phyloP scores from a whole-genome alignment of 2,797 vertebrate genomes.

The Propithecus perrieri region DNA sequence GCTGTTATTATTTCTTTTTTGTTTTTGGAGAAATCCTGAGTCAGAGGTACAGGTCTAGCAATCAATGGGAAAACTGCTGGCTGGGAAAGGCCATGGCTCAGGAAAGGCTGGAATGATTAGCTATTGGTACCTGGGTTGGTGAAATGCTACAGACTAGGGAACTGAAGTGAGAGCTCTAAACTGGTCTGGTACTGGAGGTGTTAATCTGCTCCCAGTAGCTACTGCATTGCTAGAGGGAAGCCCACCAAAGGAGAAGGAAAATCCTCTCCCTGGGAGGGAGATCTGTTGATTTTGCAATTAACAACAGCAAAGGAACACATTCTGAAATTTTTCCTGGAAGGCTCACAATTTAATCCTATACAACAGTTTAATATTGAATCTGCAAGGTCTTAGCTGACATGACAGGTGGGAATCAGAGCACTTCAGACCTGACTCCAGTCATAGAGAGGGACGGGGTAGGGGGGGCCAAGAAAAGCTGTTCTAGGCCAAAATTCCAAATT shows the following conservation, averaged over 20 bases:
- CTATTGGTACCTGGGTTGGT: not conserved
- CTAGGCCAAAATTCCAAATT: not conserved
- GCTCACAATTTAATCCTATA: conserved; percentile 36
- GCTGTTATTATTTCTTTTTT: not conserved
- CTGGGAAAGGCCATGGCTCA: conserved; percentile 31
- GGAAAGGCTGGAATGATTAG: not conserved
- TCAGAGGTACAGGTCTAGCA: conserved; percentile 34
- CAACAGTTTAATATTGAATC: not conserved
- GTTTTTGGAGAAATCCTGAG: conserved; percentile 27
- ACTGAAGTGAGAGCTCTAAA: not conserved
- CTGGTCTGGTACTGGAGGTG: not conserved
- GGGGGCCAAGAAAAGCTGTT: not conserved
- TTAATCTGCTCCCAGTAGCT: not conserved
- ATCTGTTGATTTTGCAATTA: conserved; percentile 54
- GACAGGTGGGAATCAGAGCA: conserved; percentile 19
- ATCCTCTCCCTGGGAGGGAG: not conserved
- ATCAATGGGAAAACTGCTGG: not conserved
- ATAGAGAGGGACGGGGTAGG: not conserved
- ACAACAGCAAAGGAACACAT: conserved; percentile 21
- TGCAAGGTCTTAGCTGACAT: conserved; percentile 35
- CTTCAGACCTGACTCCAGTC: not conserved
- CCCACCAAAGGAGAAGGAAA: conserved; percentile 54
- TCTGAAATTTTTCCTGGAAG: conserved; percentile 51
- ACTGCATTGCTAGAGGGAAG: not conserved
- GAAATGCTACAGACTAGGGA: not conserved